Evolutionary conservation across 2,888 invertebrate genomes (phyloP), one percentile per base, ranked within the genome.

Genomic region (Gibbula magus): DNA sequence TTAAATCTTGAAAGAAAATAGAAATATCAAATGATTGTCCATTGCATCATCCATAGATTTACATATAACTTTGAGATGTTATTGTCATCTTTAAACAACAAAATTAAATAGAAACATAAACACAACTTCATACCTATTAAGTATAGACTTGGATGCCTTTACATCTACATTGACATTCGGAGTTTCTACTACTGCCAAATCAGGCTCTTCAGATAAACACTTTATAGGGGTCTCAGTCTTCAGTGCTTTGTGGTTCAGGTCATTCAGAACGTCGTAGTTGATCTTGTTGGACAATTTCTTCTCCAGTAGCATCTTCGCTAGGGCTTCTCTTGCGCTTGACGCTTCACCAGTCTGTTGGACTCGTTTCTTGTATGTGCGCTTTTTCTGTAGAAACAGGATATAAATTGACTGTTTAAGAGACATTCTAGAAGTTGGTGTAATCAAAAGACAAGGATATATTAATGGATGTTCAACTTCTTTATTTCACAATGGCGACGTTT

Each of bases 221-320:
- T 61, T 61, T 2, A 29, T 61, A 13, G 29, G 29, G 13, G 61
- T 18, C 61, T 61, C 61, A 4, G 20, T 61, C 61, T 61, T 61
- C 29, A 61, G 25, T 29, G 79, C 76, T 25, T 52, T 53, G 74
- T 25, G n/a, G 54, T 81, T 88, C 20, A 98, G 93, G 87, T 96
- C 96, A 92, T 96, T 96, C 81, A 99, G 93, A 54, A 99, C 98
- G 87, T 99, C 99, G 91, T 99, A 99, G 93, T 99, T 99, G 79
- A 99, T 98, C 94, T 99, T 99, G 4, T 95, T 96, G 2, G 99
- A 99, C 85, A 99, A 96, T 91, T 97, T 97, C 93, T 98, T 98
- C 92, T 99, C 99, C 86, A 96, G 97, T 25, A 99, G 94, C 95
- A 99, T 98, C 93, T 98, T 98, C 92, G 97, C 97, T 70, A 99